Evolutionary conservation across 1,140 invertebrate species (phyloP).

Genomic region (Pseudomyrmex dendroicus): DNA sequence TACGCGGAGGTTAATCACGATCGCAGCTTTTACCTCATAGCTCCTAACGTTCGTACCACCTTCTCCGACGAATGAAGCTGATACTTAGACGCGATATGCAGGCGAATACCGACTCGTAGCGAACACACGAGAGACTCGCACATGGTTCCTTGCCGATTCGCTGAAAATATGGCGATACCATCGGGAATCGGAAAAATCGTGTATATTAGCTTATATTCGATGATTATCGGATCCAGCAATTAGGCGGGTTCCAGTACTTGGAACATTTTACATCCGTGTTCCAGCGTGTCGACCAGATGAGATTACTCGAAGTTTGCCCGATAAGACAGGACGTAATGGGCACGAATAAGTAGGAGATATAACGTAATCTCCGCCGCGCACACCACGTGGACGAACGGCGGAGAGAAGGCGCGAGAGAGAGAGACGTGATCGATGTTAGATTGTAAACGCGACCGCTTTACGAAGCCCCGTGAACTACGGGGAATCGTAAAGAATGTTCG

Average conservation of each 20-base stretch:
- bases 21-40: conserved; percentile 3
- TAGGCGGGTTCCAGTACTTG: conserved; percentile 6
- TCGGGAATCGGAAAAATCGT: neutral
- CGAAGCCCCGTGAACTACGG: neutral
- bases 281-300: neutral
- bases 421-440: conserved; percentile 55
- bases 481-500: conserved; percentile 74
- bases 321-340: conserved; percentile 40
- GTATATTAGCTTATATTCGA: conserved; percentile 54
- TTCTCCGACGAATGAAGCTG: conserved; percentile 19
- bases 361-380: conserved; percentile 42
- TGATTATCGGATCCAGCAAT: conserved; percentile 39
- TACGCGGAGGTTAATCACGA: conserved; percentile 48
- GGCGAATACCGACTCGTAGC: neutral
- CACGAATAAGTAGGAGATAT: conserved; percentile 22
- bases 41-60: neutral
- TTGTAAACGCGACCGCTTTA: conserved; percentile 51
- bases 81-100: conserved; percentile 34
- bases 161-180: conserved; percentile 29
- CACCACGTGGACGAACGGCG: conserved; percentile 4
- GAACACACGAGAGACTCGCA: neutral
- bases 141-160: conserved; percentile 20
- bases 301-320: neutral
- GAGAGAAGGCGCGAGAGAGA: conserved; percentile 1
- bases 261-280: conserved; percentile 39